Evolutionary conservation across 1,140 invertebrate species (phyloP).

Genomic region (Cherax destructor): DNA sequence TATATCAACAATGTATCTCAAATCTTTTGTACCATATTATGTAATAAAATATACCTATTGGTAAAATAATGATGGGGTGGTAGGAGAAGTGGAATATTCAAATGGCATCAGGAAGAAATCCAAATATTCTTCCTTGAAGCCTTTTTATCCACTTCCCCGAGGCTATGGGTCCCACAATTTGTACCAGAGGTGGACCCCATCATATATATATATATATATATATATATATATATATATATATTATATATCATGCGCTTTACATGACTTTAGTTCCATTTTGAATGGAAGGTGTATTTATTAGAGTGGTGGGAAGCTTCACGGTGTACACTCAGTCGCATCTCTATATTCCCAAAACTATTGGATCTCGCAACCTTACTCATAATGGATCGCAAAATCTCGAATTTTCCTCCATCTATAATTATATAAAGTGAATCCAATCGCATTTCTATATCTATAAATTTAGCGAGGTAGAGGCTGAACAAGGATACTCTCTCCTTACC

Average conservation of each 20-base stretch:
- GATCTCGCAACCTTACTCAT: neutral
- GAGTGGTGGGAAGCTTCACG: neutral
- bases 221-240: neutral
- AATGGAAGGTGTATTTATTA: neutral
- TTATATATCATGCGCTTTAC: too few species aligned
- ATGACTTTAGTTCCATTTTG: too few species aligned
- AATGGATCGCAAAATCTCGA: neutral
- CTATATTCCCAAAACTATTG: neutral
- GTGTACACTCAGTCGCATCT: neutral
- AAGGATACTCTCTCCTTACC: neutral
- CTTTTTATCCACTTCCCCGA: too few species aligned
- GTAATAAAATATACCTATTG: too few species aligned
- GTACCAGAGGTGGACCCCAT: too few species aligned
- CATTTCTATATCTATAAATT: constrained; percentile 31
- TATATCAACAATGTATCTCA: too few species aligned
- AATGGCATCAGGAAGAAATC: too few species aligned
- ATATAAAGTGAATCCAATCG: constrained; percentile 32
- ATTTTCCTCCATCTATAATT: constrained; percentile 21
- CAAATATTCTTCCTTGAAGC: too few species aligned
- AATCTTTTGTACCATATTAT: too few species aligned
- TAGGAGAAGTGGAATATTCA: too few species aligned
- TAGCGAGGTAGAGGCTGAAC: neutral
- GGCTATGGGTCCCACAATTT: too few species aligned
- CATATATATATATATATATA: neutral
- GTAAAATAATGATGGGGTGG: too few species aligned